Evolutionary conservation across 2,113 vertebrate genomes (phyloP).

Genomic region (Cathartes aura): DNA sequence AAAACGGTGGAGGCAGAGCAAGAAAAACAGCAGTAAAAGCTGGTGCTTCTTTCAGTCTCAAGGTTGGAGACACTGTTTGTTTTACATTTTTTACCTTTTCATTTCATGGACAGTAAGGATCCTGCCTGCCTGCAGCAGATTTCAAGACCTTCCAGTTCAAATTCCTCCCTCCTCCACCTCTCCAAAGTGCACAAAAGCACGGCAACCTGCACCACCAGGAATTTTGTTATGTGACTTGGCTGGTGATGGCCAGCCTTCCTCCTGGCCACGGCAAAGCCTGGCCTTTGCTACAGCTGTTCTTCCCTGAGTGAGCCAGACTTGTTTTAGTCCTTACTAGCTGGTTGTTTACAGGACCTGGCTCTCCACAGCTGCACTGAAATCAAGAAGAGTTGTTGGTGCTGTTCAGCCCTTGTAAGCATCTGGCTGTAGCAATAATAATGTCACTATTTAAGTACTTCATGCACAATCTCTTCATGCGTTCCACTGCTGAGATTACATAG

Average conservation of each 20-base stretch:
- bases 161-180: not conserved
- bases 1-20: not conserved
- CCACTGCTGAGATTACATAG: not conserved
- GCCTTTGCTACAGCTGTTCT: not conserved
- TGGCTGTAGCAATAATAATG: not conserved
- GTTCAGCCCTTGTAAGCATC: not conserved
- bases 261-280: not conserved
- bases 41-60: not conserved
- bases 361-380: not conserved
- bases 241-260: not conserved
- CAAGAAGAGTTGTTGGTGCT: not conserved
- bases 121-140: not conserved
- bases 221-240: not conserved
- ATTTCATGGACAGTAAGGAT: not conserved
- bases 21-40: not conserved
- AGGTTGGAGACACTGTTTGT: not conserved
- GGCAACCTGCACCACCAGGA: accelerated
- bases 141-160: not conserved
- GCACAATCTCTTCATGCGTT: not conserved
- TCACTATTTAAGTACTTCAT: not conserved
- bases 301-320: not conserved
- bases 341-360: not conserved
- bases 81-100: not conserved
- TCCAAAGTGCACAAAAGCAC: not conserved
- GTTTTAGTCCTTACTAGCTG: not conserved